Conservation (phyloP, 2,888 invertebrate species). For the Fragum whitleyi region DNA sequence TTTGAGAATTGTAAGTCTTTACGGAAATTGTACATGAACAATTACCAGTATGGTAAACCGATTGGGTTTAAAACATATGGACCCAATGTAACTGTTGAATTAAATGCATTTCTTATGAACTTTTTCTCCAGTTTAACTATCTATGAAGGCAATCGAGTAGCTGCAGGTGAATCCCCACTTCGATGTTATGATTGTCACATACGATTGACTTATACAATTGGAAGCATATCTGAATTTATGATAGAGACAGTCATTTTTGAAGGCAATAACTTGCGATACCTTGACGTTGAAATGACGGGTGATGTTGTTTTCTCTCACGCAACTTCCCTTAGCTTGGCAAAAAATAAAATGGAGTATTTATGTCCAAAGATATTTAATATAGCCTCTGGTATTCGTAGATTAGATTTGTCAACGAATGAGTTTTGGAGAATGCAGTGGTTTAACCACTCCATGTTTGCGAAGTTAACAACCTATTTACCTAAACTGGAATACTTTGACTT, state of each 20-base stretch:
- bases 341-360: slow-evolving; percentile 22
- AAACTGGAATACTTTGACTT: neutral
- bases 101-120: too few relatives aligned
- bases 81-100: too few relatives aligned
- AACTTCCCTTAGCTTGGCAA: too few relatives aligned
- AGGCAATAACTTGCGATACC: neutral
- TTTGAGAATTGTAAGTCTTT: neutral
- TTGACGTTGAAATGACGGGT: neutral
- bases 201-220: too few relatives aligned
- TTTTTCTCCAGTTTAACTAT: neutral
- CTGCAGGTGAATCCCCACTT: neutral
- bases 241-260: neutral
- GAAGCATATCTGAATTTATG: too few relatives aligned
- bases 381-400: too few relatives aligned
- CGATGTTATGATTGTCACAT: neutral
- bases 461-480: neutral
- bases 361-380: neutral
- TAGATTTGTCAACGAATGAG: slow-evolving; percentile 3
- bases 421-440: neutral
- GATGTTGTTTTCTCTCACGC: neutral
- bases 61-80: too few relatives aligned
- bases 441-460: neutral
- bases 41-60: too few relatives aligned
- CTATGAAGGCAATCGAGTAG: neutral
- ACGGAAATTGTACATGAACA: neutral